Evolutionary conservation across 2,113 vertebrate genomes (phyloP).

Genomic region (Gavia stellata): DNA sequence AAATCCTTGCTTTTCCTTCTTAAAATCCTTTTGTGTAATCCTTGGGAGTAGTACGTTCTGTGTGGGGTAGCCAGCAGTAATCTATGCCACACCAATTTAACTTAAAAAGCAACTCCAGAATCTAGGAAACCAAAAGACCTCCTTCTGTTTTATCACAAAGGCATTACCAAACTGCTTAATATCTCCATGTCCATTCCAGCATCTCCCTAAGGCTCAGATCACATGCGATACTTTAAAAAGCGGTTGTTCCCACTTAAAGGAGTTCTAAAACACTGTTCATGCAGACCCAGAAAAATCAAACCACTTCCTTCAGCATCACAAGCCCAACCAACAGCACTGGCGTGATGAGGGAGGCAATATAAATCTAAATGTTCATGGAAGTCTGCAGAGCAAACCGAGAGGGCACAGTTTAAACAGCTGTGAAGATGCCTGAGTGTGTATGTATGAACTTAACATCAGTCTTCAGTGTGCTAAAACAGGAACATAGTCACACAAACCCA

Average conservation of each 20-base stretch:
- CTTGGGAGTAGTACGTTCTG: fast-evolving
- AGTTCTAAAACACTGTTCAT: not conserved
- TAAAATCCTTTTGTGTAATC: not conserved
- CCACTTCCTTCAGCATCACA: not conserved
- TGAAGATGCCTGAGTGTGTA: not conserved
- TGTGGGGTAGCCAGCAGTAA: not conserved
- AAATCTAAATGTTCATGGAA: not conserved
- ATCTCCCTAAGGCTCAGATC: not conserved
- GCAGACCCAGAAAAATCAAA: not conserved
- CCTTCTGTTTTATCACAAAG: not conserved
- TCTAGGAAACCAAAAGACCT: not conserved
- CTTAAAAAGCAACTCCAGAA: not conserved
- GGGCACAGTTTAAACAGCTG: not conserved
- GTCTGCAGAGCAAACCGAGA: not conserved
- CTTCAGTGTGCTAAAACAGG: not conserved
- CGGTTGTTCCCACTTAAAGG: not conserved
- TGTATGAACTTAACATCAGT: not conserved
- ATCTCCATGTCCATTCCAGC: not conserved
- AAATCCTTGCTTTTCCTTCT: not conserved
- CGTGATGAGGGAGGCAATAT: not conserved
- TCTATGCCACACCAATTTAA: not conserved
- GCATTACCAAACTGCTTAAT: not conserved
- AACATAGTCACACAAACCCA: not conserved
- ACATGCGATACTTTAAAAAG: not conserved
- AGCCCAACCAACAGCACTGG: not conserved